Conservation (phyloP, 2,113 vertebrate species). For the Grallaria varia region DNA sequence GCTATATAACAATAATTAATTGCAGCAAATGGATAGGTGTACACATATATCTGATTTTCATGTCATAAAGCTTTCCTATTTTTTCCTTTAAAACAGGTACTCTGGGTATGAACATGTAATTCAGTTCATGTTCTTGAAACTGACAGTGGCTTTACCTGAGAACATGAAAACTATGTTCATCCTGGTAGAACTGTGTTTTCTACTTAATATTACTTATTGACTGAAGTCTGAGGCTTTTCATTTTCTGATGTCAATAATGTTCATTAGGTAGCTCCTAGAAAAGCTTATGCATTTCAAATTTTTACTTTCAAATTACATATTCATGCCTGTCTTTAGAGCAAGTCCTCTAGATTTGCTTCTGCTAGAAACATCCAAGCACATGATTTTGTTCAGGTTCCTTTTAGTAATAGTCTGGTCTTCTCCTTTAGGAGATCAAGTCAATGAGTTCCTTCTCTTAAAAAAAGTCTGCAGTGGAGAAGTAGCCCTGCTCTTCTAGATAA, state of each 20-base stretch:
- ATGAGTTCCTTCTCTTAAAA: neutral
- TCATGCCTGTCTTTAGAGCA: neutral
- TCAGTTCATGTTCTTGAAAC: neutral
- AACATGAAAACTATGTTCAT: neutral
- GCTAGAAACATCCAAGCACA: neutral
- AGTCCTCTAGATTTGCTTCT: neutral
- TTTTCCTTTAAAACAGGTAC: neutral
- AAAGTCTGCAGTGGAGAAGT: neutral
- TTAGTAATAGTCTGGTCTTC: neutral
- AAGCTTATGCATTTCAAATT: neutral
- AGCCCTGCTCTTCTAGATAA: neutral
- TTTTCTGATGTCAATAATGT: neutral
- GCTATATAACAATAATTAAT: neutral
- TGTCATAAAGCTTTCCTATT: neutral
- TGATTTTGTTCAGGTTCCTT: neutral
- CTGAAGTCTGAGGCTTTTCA: neutral
- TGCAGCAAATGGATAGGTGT: neutral
- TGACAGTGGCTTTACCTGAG: neutral
- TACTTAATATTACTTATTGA: neutral
- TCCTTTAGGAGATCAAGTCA: neutral
- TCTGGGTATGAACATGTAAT: neutral
- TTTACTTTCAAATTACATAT: neutral
- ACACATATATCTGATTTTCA: neutral
- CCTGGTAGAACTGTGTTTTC: neutral
- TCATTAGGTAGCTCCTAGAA: neutral